Percentiles rank a stretch among this genome's conserved stretches.
phyloP scores from a whole-genome alignment of 2,113 vertebrate species.

The Lepisosteus osseus region DNA sequence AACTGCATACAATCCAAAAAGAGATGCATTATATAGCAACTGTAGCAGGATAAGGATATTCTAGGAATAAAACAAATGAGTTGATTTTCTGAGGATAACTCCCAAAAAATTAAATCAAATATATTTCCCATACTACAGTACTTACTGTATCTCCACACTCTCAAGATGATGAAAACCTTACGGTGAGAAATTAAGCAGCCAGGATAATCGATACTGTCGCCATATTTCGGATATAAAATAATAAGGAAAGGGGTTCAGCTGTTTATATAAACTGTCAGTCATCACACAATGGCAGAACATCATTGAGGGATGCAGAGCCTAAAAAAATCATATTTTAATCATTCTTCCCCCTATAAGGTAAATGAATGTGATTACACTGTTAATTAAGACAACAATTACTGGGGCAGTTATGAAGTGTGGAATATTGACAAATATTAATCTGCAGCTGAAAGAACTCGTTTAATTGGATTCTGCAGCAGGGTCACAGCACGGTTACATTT shows the following conservation, averaged over 20 bases:
- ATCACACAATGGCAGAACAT: neutral
- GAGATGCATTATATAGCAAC: too few relatives aligned
- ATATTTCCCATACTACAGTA: too few relatives aligned
- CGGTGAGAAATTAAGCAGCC: neutral
- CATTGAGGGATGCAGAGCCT: neutral
- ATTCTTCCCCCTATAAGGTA: neutral
- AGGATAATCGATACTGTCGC: neutral
- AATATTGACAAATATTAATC: slow-evolving; percentile 64
- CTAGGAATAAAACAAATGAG: too few relatives aligned
- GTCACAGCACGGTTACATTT: slow-evolving; percentile 50
- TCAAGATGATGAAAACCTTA: neutral
- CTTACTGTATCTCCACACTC: neutral
- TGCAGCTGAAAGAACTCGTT: slow-evolving; percentile 46
- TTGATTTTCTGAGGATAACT: too few relatives aligned
- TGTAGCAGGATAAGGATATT: too few relatives aligned
- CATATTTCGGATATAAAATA: neutral
- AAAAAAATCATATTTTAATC: neutral
- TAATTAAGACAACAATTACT: slow-evolving; percentile 39
- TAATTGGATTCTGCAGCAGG: slow-evolving; percentile 67
- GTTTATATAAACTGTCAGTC: neutral
- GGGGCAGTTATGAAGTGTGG: slow-evolving; percentile 51
- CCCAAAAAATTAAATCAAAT: too few relatives aligned
- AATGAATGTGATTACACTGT: neutral
- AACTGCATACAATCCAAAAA: too few relatives aligned
- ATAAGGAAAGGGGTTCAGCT: neutral